A percentile compares a stretch with the other conserved stretches of the same genome.
These are phyloP conservation scores for Coboldia fuscipes DNA, from an alignment of 1,140 invertebrate genomes.

Conservation along the genomic window DNA sequence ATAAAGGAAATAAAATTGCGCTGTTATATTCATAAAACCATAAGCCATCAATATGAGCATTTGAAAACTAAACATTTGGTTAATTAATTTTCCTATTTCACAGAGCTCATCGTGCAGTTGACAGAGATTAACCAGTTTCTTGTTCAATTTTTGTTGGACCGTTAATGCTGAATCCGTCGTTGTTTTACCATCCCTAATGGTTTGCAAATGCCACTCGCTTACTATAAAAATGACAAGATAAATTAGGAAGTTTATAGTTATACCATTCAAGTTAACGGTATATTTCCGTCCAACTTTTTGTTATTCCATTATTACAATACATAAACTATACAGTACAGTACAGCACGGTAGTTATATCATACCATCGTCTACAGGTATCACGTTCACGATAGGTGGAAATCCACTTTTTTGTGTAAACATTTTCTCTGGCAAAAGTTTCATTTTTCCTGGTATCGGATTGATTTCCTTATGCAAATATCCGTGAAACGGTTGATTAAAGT, in stretches of 20 bases:
- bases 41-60: constrained; percentile 20
- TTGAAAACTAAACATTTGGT: constrained; percentile 19
- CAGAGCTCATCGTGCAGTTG: constrained; percentile 20
- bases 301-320: neutral
- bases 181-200: neutral
- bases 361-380: neutral
- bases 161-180: constrained; percentile 7
- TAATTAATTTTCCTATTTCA: constrained; percentile 18
- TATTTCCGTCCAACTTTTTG: neutral
- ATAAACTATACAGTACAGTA: neutral
- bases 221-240: neutral
- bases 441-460: neutral
- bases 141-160: constrained; percentile 14
- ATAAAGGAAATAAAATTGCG: constrained; percentile 19
- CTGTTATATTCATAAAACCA: constrained; percentile 19
- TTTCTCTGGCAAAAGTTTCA: neutral
- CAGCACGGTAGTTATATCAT: neutral
- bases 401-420: neutral
- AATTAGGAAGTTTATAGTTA: neutral
- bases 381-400: neutral
- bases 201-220: neutral
- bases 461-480: constrained; percentile 5
- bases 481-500: neutral
- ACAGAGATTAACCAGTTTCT: constrained; percentile 19
- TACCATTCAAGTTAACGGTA: neutral